A percentile compares a stretch with the other conserved stretches of the same genome.
Evolutionary conservation across 2,797 vertebrate genomes (phyloP).

Genomic region (Agapornis canus): DNA sequence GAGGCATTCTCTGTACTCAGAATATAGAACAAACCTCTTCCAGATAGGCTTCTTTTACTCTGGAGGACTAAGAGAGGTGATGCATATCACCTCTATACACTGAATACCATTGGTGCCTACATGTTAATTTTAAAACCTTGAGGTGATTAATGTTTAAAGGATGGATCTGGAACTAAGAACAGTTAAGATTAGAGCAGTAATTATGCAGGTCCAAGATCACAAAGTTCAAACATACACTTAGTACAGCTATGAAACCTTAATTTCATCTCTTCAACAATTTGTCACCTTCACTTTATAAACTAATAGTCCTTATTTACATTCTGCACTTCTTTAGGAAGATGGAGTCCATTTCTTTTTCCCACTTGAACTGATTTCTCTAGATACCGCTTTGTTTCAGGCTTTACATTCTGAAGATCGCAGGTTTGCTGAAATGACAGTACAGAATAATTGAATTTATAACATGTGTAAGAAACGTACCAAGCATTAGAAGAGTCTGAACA

Average conservation of each 20-base stretch:
- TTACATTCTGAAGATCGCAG: slow-evolving; percentile 73
- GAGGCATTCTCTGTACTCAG: background rate
- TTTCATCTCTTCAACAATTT: background rate
- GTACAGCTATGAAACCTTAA: background rate
- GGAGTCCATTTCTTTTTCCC: slow-evolving; percentile 89
- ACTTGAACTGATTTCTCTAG: slow-evolving; percentile 87
- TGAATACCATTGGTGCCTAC: background rate
- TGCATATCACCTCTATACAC: background rate
- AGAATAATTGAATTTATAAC: background rate
- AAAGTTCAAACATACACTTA: background rate
- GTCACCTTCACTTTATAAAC: background rate
- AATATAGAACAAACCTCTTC: background rate
- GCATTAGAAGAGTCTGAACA: background rate
- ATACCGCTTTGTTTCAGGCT: slow-evolving; percentile 86
- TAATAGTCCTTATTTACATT: slow-evolving; percentile 78
- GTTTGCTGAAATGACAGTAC: slow-evolving; percentile 81
- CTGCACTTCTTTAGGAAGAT: slow-evolving; percentile 87
- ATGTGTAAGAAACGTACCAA: background rate
- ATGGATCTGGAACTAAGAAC: background rate
- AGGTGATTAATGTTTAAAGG: background rate
- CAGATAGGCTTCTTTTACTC: background rate
- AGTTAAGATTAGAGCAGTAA: background rate
- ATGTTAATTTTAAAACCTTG: background rate
- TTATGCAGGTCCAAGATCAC: background rate
- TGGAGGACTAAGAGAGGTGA: background rate